Conservation (phyloP, 2,113 vertebrate species). For the Echinops telfairi region DNA sequence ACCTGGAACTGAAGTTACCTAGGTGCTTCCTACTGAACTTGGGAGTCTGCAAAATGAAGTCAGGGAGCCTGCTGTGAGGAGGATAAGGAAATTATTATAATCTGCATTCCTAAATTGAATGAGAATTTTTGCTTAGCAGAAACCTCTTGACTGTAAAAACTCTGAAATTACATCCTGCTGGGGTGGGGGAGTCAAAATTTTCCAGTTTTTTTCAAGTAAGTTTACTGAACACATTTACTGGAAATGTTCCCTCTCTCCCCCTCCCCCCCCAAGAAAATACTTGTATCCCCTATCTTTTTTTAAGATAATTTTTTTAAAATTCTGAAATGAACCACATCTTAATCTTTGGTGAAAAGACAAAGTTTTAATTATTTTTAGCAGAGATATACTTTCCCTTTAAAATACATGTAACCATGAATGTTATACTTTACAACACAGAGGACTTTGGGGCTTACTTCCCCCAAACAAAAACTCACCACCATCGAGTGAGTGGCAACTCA, state of each 20-base stretch:
- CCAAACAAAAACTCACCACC: too few relatives aligned
- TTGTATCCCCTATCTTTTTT: background rate
- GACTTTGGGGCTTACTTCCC: background rate
- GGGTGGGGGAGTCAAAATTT: constrained; percentile 64
- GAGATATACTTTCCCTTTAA: constrained; percentile 28
- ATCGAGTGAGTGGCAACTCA: too few relatives aligned
- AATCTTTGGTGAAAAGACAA: background rate
- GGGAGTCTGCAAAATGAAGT: constrained; percentile 82
- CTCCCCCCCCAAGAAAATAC: constrained; percentile 46
- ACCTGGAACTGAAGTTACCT: constrained; percentile 82
- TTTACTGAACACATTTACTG: constrained; percentile 52
- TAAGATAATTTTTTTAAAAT: constrained; percentile 4
- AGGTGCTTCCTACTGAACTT: constrained; percentile 80
- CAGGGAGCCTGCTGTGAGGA: constrained; percentile 84
- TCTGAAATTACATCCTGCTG: constrained; percentile 86
- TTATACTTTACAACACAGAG: background rate
- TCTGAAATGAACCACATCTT: background rate
- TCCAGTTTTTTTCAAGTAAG: constrained; percentile 72
- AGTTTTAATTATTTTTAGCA: constrained; percentile 1
- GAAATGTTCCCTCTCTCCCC: background rate
- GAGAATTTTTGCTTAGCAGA: constrained; percentile 87
- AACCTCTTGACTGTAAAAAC: constrained; percentile 87
- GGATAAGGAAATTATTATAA: constrained; percentile 89
- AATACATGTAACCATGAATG: too few relatives aligned
- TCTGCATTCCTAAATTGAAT: constrained; percentile 87